Base-by-base conservation (phyloP, 64 coral and sea anemone genomes). In the Actinia equina region DNA sequence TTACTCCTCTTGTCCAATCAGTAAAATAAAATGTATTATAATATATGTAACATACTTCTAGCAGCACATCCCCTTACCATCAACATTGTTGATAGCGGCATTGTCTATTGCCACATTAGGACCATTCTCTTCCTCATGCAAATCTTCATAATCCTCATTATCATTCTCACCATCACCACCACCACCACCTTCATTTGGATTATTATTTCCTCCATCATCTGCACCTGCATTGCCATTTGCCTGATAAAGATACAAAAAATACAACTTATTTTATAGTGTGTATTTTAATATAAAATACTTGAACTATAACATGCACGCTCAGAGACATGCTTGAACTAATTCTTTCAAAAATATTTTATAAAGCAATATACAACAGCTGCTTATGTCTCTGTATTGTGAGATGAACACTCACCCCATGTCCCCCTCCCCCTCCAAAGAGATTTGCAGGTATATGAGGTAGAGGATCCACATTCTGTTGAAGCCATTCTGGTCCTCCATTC, bases 401-500 rank as follows among this genome's bases (percentile, higher is more conserved):
- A 37, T 37, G 1, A 37, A 37, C 30, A 37, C 85, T 90, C 51
- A 87, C 85, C 37, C 53, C 71, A 30, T 85, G 63, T n/a, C 58
- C 59, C 16, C 41, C 86, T n/a, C 41, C 86, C 52, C 77, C 90
- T 45, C 85, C 86, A 88, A 92, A 92, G 64, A 92, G 86, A 11
- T 82, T 80, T 19, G 79, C 91, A 25, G 86, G 91, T 37, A 92
- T 62, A 17, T 90, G 84, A 30, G 94, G 80, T 51, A 90, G 43
- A 55, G 88, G 88, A 70, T 96, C 91, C 46, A 87, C 83, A 43
- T 89, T 69, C 6, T 93, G 96, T 55, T 98, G 92, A 5, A 98
- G 81, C 96, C 96, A 98, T n/a, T 92, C 93, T 22, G 96, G 96
- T 4, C 96, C 96, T 56, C 96, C 96, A 90, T 94, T 98, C 30